Percentiles rank a stretch among this genome's conserved stretches.
phyloP scores from a whole-genome alignment of 2,797 vertebrate genomes.

The Hybognathus amarus region DNA sequence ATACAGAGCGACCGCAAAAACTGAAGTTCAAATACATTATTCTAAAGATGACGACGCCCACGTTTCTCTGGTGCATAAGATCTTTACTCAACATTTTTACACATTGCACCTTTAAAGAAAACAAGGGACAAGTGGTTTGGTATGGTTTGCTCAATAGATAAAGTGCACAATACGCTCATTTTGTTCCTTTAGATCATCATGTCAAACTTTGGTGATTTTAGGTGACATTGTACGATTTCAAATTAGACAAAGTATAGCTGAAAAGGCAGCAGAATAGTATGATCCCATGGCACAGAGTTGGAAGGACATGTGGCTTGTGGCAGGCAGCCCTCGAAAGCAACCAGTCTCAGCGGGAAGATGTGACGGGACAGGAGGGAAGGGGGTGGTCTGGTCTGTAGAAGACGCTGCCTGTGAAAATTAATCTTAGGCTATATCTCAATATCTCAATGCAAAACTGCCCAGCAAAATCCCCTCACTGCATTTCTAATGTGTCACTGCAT shows the following conservation, averaged over 20 bases:
- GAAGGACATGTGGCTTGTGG: conserved; percentile 39
- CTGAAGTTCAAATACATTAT: no score
- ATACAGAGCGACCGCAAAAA: no score
- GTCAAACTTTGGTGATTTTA: conserved; percentile 3
- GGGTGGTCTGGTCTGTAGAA: conserved; percentile 17
- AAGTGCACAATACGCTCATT: neutral
- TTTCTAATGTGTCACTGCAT: conserved; percentile 60
- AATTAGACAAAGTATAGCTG: conserved; percentile 1
- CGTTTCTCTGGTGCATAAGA: no score
- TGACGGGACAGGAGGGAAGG: conserved; percentile 7
- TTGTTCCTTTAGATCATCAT: neutral
- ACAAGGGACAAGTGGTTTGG: neutral
- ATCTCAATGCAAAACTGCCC: conserved; percentile 54
- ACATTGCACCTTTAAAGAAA: neutral
- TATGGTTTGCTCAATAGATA: neutral
- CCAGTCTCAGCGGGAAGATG: conserved; percentile 36
- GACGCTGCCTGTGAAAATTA: conserved; percentile 50
- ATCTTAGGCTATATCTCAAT: conserved; percentile 56
- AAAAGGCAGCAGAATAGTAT: conserved; percentile 26
- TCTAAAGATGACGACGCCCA: no score
- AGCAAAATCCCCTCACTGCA: conserved; percentile 50
- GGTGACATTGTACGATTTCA: conserved; percentile 8
- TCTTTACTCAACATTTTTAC: no score
- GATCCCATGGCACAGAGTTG: neutral
- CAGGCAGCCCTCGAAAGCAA: conserved; percentile 36